Evolutionary conservation across 2,888 invertebrate species (phyloP).

Genomic region (Drosophila neoperkinsi): DNA sequence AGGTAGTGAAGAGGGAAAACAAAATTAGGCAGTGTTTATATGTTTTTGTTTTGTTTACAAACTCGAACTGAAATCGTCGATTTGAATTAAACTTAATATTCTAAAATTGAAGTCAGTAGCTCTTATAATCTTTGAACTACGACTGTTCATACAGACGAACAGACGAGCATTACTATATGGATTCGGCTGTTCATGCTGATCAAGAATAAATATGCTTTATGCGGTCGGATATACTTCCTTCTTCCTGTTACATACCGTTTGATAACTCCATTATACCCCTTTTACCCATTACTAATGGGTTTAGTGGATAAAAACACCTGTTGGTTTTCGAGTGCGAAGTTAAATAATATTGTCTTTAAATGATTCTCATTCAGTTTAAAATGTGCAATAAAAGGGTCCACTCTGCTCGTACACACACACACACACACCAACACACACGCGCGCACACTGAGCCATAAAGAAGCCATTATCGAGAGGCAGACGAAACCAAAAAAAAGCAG

Average conservation of each 20-base stretch:
- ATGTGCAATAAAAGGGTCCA: neutral
- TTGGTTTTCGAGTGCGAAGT: neutral
- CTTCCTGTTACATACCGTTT: neutral
- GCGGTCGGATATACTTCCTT: neutral
- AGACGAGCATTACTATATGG: neutral
- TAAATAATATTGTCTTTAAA: neutral
- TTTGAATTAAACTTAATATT: neutral
- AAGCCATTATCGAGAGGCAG: conserved; percentile 62
- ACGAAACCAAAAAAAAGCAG: conserved; percentile 64
- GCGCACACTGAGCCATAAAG: conserved; percentile 43
- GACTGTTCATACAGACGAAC: neutral
- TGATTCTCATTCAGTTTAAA: neutral
- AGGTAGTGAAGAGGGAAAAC: neutral
- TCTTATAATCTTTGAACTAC: neutral
- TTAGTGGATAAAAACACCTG: neutral
- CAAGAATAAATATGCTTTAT: neutral
- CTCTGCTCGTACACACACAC: neutral
- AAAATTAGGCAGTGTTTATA: neutral
- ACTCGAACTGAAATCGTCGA: no score
- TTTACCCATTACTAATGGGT: neutral
- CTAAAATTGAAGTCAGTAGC: neutral
- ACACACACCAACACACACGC: neutral
- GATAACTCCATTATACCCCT: neutral
- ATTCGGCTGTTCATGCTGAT: neutral
- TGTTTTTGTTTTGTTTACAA: no score